Evolutionary conservation across 2,113 vertebrate genomes (phyloP), one percentile per base, ranked within the genome.

Genomic region (Recurvirostra avosetta): DNA sequence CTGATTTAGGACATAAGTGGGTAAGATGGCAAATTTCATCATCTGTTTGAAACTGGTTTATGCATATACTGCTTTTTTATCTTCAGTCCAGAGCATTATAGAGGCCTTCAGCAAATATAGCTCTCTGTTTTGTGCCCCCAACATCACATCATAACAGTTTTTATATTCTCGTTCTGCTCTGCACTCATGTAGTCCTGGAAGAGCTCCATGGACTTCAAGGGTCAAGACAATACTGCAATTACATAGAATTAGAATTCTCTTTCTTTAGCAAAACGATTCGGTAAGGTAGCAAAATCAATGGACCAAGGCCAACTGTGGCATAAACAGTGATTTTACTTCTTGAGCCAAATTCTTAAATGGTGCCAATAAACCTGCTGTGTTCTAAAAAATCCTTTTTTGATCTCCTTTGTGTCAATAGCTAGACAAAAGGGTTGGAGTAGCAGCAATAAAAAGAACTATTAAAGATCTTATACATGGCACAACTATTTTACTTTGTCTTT

Each of bases 251-350:
- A 78, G 70, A 86, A 88, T 83, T 89, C 26, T 36, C 93, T 87
- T 87, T 88, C 65, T 92, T 96, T 70, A 90, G 53, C 58, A 79
- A 85, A 72, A 95, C 76, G 70, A 65, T 90, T 90, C 73, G 53
- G 52, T 90, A 74, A 81, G 56, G 56, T 59, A 63, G n/a, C 21
- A 86, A 91, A 92, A 70, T 23, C 78, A 93, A 25, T 76, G 67
- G 75, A 68, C 49, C 74, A 88, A 93, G 62, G 75, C 70, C 81
- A 86, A 25, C 72, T 94, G 63, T 93, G 71, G 49, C 43, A 26
- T 53, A 70, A 95, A 88, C 25, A 75, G 70, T 61, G 71, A 70
- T 87, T 86, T 82, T 88, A 55, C 45, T 76, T 88, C 41, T 73
- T 0, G 0, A 83, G 72, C 41, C 75, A 74, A 80, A 86, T 66